Evolutionary conservation across 2,888 invertebrate species (phyloP).

Genomic region (Brenthis ino): DNA sequence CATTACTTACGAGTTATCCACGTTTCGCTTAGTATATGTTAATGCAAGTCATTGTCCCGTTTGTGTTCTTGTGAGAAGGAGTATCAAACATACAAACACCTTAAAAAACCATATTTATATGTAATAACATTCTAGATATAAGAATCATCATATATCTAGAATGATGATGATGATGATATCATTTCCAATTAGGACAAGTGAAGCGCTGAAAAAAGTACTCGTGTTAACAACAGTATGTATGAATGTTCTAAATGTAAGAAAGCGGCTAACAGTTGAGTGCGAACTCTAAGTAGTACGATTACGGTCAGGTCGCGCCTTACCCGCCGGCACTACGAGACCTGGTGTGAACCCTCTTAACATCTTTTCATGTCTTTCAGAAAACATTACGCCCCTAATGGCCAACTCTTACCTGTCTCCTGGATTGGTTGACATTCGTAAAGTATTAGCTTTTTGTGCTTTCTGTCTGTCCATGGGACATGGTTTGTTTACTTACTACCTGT

Average conservation of each 20-base stretch:
- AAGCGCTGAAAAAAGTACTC: neutral
- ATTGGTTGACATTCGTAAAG: conserved; percentile 4
- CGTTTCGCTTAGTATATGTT: no score
- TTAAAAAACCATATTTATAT: no score
- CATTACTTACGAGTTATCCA: no score
- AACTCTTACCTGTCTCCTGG: conserved; percentile 28
- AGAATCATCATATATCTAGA: no score
- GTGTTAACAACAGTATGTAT: neutral
- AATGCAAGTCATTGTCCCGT: no score
- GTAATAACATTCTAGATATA: no score
- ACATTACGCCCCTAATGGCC: conserved; percentile 38
- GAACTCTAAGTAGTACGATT: conserved; percentile 22
- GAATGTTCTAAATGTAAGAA: conserved; percentile 12
- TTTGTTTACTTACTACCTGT: neutral
- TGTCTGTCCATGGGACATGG: neutral
- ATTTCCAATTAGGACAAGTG: neutral
- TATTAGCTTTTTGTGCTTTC: conserved; percentile 18
- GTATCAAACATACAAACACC: no score
- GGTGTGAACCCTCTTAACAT: conserved; percentile 41
- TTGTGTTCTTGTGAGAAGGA: no score
- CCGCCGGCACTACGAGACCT: conserved; percentile 31
- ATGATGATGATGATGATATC: no score
- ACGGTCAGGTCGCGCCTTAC: conserved; percentile 32
- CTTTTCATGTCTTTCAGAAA: conserved; percentile 43
- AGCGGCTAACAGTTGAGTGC: conserved; percentile 8